Conservation (phyloP, 2,797 vertebrate species). For the Tarsius wallacei region DNA sequence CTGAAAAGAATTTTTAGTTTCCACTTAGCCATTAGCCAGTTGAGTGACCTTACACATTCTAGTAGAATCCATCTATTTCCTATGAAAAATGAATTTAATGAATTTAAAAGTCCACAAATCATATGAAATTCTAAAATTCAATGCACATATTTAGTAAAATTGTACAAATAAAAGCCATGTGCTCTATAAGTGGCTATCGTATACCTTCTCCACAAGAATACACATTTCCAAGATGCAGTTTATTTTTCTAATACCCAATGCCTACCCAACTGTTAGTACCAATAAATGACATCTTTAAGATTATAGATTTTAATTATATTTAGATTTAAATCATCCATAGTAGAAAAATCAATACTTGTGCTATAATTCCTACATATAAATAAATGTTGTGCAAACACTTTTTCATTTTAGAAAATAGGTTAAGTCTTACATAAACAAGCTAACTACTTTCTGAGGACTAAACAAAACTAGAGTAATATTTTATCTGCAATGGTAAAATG, state of each 20-base stretch:
- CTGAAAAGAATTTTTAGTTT: neutral
- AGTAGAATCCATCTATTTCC: neutral
- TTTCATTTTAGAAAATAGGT: neutral
- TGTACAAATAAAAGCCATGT: neutral
- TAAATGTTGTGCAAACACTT: neutral
- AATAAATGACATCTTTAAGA: neutral
- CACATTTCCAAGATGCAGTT: neutral
- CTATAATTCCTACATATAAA: neutral
- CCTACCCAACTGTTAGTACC: neutral
- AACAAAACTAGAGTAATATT: neutral
- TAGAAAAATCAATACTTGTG: neutral
- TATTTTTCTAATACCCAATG: conserved; percentile 32
- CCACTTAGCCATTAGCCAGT: neutral
- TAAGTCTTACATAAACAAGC: neutral
- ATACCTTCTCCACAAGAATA: neutral
- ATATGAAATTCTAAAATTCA: conserved; percentile 23
- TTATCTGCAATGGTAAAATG: conserved; percentile 19
- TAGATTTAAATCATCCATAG: neutral
- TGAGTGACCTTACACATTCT: neutral
- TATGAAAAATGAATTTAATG: neutral
- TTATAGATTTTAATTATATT: neutral
- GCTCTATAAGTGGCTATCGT: neutral
- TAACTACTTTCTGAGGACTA: conserved; percentile 1
- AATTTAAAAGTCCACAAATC: conserved; percentile 32
- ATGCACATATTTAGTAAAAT: neutral